These are phyloP conservation scores for Telmatochromis sp. DNA, from an alignment of 2,113 vertebrate species.

Conservation along the genomic window DNA sequence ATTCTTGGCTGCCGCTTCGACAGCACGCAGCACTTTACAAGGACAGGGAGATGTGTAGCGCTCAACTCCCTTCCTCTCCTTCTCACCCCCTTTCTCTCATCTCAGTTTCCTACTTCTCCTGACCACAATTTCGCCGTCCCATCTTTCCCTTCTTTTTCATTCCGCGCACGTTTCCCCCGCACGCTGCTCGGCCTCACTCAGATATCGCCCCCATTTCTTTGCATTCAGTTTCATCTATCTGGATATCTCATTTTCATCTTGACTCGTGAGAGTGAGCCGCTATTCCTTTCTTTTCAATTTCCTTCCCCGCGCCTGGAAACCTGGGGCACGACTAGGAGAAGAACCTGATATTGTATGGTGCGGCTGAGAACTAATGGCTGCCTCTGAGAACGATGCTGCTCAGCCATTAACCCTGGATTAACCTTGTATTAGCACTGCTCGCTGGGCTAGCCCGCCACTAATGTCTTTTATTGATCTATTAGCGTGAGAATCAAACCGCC, in stretches of 20 bases:
- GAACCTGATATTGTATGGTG: conserved; percentile 47
- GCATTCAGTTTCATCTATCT: conserved; percentile 28
- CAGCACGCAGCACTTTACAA: conserved; percentile 71
- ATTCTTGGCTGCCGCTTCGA: conserved; percentile 68
- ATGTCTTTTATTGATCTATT: conserved; percentile 72
- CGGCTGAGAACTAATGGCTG: conserved; percentile 50
- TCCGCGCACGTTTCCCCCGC: background rate
- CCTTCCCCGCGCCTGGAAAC: background rate
- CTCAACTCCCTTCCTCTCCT: conserved; percentile 55
- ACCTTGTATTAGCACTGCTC: conserved; percentile 66
- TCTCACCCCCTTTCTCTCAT: conserved; percentile 40
- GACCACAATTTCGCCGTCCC: conserved; percentile 36
- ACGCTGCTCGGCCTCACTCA: background rate
- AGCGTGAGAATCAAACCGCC: conserved; percentile 52
- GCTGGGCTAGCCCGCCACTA: conserved; percentile 59
- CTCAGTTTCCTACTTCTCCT: conserved; percentile 32
- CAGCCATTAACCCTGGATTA: conserved; percentile 71
- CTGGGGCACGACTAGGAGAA: conserved; percentile 13
- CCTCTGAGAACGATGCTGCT: conserved; percentile 48
- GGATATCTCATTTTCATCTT: conserved; percentile 51
- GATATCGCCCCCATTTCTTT: conserved; percentile 12
- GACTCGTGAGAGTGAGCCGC: conserved; percentile 29
- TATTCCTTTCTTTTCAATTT: conserved; percentile 12
- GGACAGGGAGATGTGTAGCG: conserved; percentile 67
- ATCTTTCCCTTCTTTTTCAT: conserved; percentile 2